Conservation (phyloP, 2,888 invertebrate genomes). For the Caenorhabditis sulstoni region DNA sequence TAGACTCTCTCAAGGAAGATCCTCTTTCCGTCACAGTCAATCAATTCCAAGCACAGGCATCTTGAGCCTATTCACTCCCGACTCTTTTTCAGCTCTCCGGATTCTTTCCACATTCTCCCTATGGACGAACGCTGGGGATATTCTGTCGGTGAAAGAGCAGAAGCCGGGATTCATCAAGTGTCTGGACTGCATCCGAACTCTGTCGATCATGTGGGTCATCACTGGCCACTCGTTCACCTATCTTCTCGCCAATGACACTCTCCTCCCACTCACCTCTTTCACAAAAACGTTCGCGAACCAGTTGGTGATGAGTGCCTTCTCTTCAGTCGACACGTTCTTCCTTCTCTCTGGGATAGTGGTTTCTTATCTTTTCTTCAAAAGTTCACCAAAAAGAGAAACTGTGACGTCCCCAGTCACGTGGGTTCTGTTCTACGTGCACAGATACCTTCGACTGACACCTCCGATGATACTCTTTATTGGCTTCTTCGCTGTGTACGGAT, state of each 20-base stretch:
- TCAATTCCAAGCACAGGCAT: no score
- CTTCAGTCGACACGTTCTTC: conserved; percentile 74
- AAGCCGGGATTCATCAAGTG: conserved; percentile 65
- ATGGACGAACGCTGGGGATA: conserved; percentile 51
- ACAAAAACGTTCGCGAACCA: conserved; percentile 21
- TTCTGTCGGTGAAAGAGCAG: conserved; percentile 52
- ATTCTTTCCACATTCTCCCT: conserved; percentile 55
- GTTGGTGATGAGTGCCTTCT: conserved; percentile 61
- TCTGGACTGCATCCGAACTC: conserved; percentile 69
- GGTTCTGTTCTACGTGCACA: conserved; percentile 73
- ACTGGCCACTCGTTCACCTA: conserved; percentile 52
- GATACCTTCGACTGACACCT: conserved; percentile 63
- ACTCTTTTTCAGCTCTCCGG: not conserved
- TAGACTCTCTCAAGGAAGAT: no score
- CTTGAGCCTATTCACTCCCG: no score
- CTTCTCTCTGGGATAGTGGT: conserved; percentile 68
- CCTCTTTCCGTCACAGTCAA: no score
- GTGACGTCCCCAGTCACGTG: conserved; percentile 58
- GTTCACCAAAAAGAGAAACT: conserved; percentile 3
- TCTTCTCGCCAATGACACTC: conserved; percentile 15
- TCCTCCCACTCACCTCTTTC: conserved; percentile 32
- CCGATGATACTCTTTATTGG: conserved; percentile 60
- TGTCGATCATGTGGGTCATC: conserved; percentile 73
- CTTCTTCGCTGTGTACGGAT: conserved; percentile 48
- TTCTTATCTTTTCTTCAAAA: conserved; percentile 69